Base-by-base conservation (phyloP, 2,113 vertebrate species). In the Amazona vittata region DNA sequence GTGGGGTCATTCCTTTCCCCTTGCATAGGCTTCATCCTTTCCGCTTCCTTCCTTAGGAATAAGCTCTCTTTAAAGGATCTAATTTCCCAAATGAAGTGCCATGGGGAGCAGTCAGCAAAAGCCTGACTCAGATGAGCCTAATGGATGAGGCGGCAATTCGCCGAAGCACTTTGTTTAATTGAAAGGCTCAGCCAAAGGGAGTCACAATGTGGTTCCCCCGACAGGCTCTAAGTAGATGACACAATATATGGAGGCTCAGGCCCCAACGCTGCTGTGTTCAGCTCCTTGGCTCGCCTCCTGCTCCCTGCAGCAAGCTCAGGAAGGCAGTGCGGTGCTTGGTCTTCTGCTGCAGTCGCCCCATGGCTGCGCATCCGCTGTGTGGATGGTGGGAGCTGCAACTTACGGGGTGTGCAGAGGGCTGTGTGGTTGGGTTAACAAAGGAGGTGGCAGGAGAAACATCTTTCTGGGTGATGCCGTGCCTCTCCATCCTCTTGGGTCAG, bases 101-200 rank as follows among this genome's bases (percentile, higher is more conserved):
- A 21, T 1, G 37, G 70, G 33, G 82, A 59, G 25, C 83, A 49
- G 59, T 15, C 75, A 35, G 93, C 41, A 14, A 67, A 71, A 0
- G 62, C 81, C 93, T 94, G 96, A 96, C 53, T 96, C 93, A 95
- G 92, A 91, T 64, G 50, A 69, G 82, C 24, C 95, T 97, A 81
- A 97, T 93, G 96, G 97, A 96, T 77, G 92, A 83, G 94, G 93
- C 46, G 15, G 93, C 94, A 49, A 91, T 83, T 87, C 79, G 2
- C 53, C 2, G 71, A 8, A 93, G 96, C 97, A 97, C 96, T 97
- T 83, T 87, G 84, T 76, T 87, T 97, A 97, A 97, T 97, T 97
- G 97, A 15, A 70, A 62, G 90, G 82, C 88, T 47, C 52, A 75
- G 96, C 96, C 96, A 93, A 94, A 77, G 67, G 59, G 75, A 93